Evolutionary conservation across 1,140 invertebrate species (phyloP), one percentile per base, ranked within the genome.

Genomic region (Ectropis grisescens): DNA sequence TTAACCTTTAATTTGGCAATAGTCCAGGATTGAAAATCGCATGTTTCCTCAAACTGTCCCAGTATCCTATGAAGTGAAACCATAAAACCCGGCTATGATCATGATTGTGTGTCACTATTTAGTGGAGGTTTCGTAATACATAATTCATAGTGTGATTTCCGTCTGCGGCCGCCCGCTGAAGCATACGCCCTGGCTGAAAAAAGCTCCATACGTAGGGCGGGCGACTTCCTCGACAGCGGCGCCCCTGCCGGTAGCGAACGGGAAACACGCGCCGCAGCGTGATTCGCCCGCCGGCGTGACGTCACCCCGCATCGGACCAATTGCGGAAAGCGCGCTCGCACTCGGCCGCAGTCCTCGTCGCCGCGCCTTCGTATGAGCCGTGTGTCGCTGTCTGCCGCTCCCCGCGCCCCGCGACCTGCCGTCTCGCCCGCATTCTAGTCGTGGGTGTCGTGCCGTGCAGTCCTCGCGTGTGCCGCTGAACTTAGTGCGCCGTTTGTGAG

Each of bases 401-500:
- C 56, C 47, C 53, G 53, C 46, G 37, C 70, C 71, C 68, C 72
- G 60, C 69, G 57, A 54, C 65, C 55, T 55, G 47, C 61, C 54
- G 58, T 65, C 57, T 75, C 59, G 67, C 62, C 69, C 75, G 75
- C 75, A 80, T 80, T 80, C 75, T 75, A 75, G 68, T 78, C 58
- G 71, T 76, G 75, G 70, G 71, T 78, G 71, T 80, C 66, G 68
- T 71, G 68, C 70, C 50, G 75, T 76, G 65, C 71, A 76, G 74
- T 67, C 67, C 51, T 72, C 74, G 74, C 74, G 74, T 70, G 74
- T 76, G 69, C 59, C 67, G 59, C 71, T 49, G 61, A 71, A 72
- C 70, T 71, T 50, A 74, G 74, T 79, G 74, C 74, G 74, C 74
- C 65, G 67, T 71, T 74, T 76, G 71, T 79, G 71, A 79, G 74